A percentile compares a stretch with the other conserved stretches of the same genome.
These are phyloP conservation scores for Eleutherodactylus coqui DNA, from an alignment of 2,797 vertebrate genomes.

Conservation along the genomic window DNA sequence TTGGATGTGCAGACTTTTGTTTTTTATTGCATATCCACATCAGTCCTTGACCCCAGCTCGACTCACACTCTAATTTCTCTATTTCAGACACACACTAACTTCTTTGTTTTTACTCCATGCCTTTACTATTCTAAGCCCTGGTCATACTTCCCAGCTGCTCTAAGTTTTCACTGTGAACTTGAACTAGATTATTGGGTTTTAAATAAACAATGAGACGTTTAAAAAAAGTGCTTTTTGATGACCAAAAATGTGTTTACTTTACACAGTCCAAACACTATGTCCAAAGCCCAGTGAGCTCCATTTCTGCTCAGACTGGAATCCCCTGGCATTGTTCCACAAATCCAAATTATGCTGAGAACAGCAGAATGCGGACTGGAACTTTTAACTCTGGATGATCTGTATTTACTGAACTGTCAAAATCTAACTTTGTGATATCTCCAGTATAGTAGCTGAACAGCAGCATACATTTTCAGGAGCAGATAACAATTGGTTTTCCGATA, in stretches of 20 bases:
- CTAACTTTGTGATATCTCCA: background rate
- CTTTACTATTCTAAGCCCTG: slow-evolving; percentile 1
- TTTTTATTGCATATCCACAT: background rate
- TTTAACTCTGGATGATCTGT: slow-evolving; percentile 43
- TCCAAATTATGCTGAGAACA: slow-evolving; percentile 56
- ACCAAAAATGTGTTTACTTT: slow-evolving; percentile 58
- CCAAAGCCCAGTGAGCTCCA: slow-evolving; percentile 44
- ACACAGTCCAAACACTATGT: slow-evolving; percentile 46
- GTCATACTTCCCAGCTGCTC: background rate
- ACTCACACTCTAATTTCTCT: background rate
- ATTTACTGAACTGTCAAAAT: background rate
- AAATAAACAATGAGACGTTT: slow-evolving; percentile 52
- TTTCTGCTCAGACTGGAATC: slow-evolving; percentile 47
- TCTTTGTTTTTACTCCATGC: background rate
- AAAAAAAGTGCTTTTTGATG: slow-evolving; percentile 43
- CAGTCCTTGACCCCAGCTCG: background rate
- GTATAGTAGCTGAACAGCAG: background rate
- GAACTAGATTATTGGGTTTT: slow-evolving; percentile 28
- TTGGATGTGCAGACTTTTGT: too few relatives aligned
- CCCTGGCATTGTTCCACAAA: slow-evolving; percentile 54
- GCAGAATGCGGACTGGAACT: slow-evolving; percentile 32
- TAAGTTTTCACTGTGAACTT: slow-evolving; percentile 15
- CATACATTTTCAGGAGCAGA: background rate
- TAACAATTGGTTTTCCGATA: background rate
- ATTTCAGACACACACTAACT: background rate